These are phyloP conservation scores for Mythimna pallens DNA, from an alignment of 2,888 invertebrate species.

Conservation along the genomic window DNA sequence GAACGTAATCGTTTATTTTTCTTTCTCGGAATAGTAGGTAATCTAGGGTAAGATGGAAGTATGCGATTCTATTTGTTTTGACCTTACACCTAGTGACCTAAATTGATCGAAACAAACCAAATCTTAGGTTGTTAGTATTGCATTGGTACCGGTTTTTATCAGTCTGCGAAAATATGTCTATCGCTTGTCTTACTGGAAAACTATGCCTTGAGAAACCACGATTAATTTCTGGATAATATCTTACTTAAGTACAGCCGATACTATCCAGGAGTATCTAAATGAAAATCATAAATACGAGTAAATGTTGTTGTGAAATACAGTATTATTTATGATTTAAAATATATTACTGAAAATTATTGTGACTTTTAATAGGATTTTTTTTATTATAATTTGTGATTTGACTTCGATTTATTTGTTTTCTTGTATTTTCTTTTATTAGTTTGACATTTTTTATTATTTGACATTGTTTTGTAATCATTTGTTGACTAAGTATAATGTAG, in stretches of 20 bases:
- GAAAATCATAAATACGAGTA: background rate
- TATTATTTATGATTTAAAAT: too few species aligned
- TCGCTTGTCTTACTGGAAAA: background rate
- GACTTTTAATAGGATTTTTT: too few species aligned
- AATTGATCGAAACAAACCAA: constrained; percentile 15
- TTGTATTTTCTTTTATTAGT: too few species aligned
- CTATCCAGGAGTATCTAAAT: background rate
- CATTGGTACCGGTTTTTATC: constrained; percentile 1
- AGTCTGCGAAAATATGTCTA: background rate
- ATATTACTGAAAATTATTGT: too few species aligned
- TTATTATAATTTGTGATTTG: too few species aligned
- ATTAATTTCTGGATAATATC: background rate
- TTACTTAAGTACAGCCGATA: background rate
- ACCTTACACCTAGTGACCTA: constrained; percentile 43
- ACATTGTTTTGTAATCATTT: too few species aligned
- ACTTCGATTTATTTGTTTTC: too few species aligned
- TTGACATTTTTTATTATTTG: too few species aligned
- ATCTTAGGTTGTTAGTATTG: constrained; percentile 1
- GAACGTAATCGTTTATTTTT: constrained; percentile 38
- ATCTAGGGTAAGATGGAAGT: constrained; percentile 40
- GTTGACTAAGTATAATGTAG: too few species aligned
- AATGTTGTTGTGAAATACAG: constrained; percentile 2
- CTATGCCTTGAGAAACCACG: background rate
- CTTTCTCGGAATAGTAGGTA: constrained; percentile 13
- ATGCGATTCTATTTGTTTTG: constrained; percentile 26